Evolutionary conservation across 2,113 vertebrate species (phyloP).

Genomic region (Takifugu bimaculatus): DNA sequence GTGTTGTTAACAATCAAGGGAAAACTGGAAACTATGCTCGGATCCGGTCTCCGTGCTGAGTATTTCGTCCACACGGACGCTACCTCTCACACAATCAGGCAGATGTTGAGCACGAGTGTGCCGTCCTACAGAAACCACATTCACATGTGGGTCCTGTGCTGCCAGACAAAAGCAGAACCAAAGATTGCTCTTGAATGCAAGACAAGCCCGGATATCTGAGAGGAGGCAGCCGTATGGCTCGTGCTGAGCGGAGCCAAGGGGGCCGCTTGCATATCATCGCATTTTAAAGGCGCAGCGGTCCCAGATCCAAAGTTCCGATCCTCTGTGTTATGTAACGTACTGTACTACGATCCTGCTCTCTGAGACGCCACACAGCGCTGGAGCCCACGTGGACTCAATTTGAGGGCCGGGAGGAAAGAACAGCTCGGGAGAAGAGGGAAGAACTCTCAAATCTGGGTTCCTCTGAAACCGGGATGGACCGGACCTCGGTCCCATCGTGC

Average conservation of each 20-base stretch:
- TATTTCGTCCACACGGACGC: conserved; percentile 14
- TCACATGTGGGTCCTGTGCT: conserved; percentile 1
- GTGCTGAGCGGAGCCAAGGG: conserved; percentile 26
- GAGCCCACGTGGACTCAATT: conserved; percentile 44
- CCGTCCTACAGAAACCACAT: conserved; percentile 11
- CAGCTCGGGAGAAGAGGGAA: not conserved
- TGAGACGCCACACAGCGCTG: conserved; percentile 25
- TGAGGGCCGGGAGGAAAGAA: conserved; percentile 14
- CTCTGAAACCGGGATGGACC: too few species aligned
- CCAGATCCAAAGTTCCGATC: conserved; percentile 28
- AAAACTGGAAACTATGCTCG: conserved; percentile 15
- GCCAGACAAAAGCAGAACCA: not conserved
- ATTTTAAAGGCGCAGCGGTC: conserved; percentile 41
- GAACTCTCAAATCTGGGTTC: not conserved
- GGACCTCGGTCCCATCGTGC: too few species aligned
- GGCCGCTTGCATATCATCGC: conserved; percentile 23
- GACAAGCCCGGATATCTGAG: conserved; percentile 33
- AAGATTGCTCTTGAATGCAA: conserved; percentile 5
- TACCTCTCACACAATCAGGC: conserved; percentile 12
- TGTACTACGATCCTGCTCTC: conserved; percentile 27
- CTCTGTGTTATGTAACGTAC: conserved; percentile 38
- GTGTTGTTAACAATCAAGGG: conserved; percentile 12
- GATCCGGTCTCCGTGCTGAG: conserved; percentile 11
- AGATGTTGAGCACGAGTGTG: conserved; percentile 8
- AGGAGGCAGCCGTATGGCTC: conserved; percentile 23